A percentile compares a stretch with the other conserved stretches of the same genome.
Evolutionary conservation across 2,797 vertebrate genomes (phyloP).

Genomic region (Oreonectes daqikongensis): DNA sequence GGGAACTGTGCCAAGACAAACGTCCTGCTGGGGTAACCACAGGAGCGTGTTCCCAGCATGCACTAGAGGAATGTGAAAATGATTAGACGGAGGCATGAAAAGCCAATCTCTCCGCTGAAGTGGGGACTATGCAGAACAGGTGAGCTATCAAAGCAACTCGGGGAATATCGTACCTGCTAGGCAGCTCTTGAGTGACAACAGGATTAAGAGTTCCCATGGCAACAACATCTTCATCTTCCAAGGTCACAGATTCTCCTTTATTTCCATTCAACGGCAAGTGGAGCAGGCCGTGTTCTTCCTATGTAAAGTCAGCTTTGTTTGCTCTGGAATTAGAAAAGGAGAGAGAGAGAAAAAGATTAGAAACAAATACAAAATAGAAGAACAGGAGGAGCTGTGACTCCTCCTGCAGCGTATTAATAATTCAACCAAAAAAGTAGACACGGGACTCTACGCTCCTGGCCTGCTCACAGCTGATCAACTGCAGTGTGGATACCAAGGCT

Average conservation of each 20-base stretch:
- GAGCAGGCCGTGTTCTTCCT: constrained; percentile 68
- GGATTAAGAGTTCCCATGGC: constrained; percentile 93
- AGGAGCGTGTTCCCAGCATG: constrained; percentile 22
- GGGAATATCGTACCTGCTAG: constrained; percentile 84
- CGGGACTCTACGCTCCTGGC: constrained; percentile 55
- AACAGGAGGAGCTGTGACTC: constrained; percentile 51
- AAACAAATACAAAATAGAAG: constrained; percentile 20
- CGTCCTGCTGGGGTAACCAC: constrained; percentile 24
- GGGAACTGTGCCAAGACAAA: constrained; percentile 25
- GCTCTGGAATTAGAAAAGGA: constrained; percentile 69
- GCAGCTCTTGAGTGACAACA: constrained; percentile 88
- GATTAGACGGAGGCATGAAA: constrained; percentile 52
- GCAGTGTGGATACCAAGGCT: constrained; percentile 66
- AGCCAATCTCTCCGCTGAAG: constrained; percentile 41
- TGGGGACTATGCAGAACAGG: constrained; percentile 73
- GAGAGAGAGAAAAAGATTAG: constrained; percentile 25
- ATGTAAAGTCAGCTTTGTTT: constrained; percentile 64
- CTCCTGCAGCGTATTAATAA: constrained; percentile 70
- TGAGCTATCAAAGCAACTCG: constrained; percentile 79
- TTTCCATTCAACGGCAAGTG: constrained; percentile 73
- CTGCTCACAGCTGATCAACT: constrained; percentile 64
- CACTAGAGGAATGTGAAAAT: constrained; percentile 50
- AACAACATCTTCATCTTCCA: constrained; percentile 91
- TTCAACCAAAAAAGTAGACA: constrained; percentile 69
- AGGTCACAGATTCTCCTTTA: constrained; percentile 83